Evolutionary conservation across 2,113 vertebrate species (phyloP), one percentile per base, ranked within the genome.

Genomic region (Cynopterus brachyotis): DNA sequence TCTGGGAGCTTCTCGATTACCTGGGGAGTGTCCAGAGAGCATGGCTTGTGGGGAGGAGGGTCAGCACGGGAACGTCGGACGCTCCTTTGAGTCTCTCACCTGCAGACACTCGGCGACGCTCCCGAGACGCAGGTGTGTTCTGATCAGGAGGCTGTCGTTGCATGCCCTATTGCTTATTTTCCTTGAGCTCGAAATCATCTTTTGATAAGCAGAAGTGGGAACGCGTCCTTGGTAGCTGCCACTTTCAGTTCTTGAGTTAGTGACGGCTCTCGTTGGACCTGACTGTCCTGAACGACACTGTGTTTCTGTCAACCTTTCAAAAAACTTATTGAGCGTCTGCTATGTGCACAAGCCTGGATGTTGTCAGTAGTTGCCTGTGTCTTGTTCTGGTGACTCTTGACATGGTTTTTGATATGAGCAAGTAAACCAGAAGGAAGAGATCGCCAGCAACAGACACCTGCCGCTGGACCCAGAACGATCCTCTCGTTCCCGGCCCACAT

Each of bases 401-500:
- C 22, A 42, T 11, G 55, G 42, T 64, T 50, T 69, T 24, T 50
- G 66, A 16, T 22, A 1, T 2, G 22, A 60, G 55, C 9, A 59
- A 35, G 64, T 50, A 40, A 81, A 22, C 37, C 37, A 37, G 57
- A 47, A 73, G 73, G 42, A 53, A 9, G 62, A 55, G 67, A 30
- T 32, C 24, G 26, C 28, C 30, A 11, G 30, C 66, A 26, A 9
- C 59, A 55, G 57, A 19, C 2, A 11, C 55, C 55, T 47, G 72
- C 72, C 19, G 42, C 72, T 26, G 10, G 2, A 30, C 4, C 30
- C 30, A 50, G 64, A 24, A 70, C 35, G 30, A 0, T 28, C 45
- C 1, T 4, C 9, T 20, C 7, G 19, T 5, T 40, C 6, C n/a
- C 28, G 0, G 2, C 35, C 57, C 32, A 10, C 6, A 2, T 57